Conservation (phyloP, 1,140 invertebrate genomes). For the Hyles euphorbiae region DNA sequence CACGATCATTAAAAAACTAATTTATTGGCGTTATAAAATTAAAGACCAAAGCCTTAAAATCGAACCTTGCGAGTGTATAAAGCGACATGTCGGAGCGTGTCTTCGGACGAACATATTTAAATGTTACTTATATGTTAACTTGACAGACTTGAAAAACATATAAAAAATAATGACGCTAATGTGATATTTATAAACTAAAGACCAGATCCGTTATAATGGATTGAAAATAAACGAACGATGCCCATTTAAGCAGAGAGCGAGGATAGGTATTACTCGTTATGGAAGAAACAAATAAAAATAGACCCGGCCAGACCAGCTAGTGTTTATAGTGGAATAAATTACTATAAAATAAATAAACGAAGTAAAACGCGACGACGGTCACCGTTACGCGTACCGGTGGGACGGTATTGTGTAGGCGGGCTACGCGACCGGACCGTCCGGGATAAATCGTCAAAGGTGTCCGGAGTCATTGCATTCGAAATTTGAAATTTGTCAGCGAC, state of each 20-base stretch:
- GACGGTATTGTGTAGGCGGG: conserved; percentile 5
- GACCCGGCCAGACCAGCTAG: neutral
- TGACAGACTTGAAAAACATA: neutral
- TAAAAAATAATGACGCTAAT: conserved; percentile 6
- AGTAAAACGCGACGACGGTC: neutral
- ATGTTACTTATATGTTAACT: no score
- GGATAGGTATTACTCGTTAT: conserved; percentile 3
- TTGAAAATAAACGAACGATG: conserved; percentile 4
- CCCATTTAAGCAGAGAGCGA: neutral
- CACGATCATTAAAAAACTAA: no score
- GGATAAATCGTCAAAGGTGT: neutral
- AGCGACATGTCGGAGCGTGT: no score
- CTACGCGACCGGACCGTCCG: conserved; percentile 1
- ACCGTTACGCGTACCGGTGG: conserved; percentile 3
- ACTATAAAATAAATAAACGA: conserved; percentile 6
- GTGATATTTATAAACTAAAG: conserved; percentile 7
- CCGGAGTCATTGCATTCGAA: no score
- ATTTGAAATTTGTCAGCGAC: no score
- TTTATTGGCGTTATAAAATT: no score
- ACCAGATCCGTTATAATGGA: conserved; percentile 9
- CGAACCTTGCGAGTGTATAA: no score
- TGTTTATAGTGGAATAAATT: conserved; percentile 12
- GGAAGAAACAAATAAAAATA: conserved; percentile 1
- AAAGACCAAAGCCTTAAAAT: no score
- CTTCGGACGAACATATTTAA: no score